Evolutionary conservation across 2,113 vertebrate genomes (phyloP).

Genomic region (Pongo abelii): DNA sequence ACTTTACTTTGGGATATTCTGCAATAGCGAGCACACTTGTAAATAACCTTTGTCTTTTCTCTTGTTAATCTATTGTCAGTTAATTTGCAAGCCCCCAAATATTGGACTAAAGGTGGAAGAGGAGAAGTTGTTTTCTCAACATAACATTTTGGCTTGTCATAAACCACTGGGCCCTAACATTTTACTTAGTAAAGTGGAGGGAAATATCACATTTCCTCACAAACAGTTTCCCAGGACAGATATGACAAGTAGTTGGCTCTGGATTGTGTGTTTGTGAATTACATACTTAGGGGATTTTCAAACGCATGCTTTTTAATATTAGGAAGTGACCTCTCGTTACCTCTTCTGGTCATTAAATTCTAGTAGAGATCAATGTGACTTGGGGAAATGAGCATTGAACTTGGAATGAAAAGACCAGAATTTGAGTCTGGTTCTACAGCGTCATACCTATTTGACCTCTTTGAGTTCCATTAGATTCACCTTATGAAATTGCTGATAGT

Average conservation of each 20-base stretch:
- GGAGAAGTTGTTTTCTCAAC: not conserved
- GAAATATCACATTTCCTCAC: not conserved
- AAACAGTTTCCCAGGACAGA: not conserved
- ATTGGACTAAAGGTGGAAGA: not conserved
- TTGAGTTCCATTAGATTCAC: not conserved
- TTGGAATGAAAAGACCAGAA: not conserved
- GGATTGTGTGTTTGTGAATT: conserved; percentile 18
- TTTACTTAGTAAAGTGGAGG: not conserved
- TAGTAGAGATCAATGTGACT: not conserved
- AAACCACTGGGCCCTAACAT: not conserved
- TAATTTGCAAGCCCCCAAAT: not conserved
- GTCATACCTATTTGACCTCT: not conserved
- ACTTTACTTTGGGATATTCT: not conserved
- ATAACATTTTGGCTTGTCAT: not conserved
- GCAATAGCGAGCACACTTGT: not conserved
- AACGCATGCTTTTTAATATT: not conserved
- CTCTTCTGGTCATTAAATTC: not conserved
- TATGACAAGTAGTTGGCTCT: not conserved
- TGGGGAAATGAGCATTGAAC: not conserved
- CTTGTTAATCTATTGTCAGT: not conserved
- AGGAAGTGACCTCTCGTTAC: conserved; percentile 1
- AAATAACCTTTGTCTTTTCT: not conserved
- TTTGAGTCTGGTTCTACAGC: not conserved
- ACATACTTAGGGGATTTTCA: not conserved
- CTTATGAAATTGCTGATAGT: not conserved